phyloP scores from a whole-genome alignment of 2,888 invertebrate genomes.

The Pachydiplax longipennis region DNA sequence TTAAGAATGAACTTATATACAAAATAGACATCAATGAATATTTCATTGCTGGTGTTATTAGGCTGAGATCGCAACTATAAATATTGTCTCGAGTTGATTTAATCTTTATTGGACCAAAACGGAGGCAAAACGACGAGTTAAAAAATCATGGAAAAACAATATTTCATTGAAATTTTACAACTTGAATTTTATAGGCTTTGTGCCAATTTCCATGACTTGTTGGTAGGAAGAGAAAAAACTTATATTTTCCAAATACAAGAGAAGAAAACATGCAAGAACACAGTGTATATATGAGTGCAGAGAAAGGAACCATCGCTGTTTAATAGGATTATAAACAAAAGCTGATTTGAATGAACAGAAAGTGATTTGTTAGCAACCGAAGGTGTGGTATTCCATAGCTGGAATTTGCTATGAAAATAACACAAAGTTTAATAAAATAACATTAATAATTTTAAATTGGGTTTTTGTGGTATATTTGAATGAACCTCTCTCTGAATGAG shows the following conservation, averaged over 20 bases:
- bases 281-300: conserved; percentile 4
- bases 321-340: conserved; percentile 28
- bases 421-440: conserved; percentile 41
- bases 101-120: conserved; percentile 16
- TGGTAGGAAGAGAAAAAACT: conserved; percentile 16
- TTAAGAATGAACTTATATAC: not conserved
- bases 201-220: conserved; percentile 31
- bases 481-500: no score
- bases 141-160: not conserved
- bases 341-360: conserved; percentile 18
- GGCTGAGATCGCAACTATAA: conserved; percentile 20
- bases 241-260: conserved; percentile 31
- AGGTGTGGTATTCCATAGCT: conserved; percentile 43
- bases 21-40: conserved; percentile 11
- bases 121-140: conserved; percentile 6
- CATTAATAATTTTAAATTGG: not conserved
- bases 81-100: conserved; percentile 14
- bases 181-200: conserved; percentile 2
- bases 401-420: conserved; percentile 38
- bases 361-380: conserved; percentile 34
- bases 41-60: conserved; percentile 27
- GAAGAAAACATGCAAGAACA: not conserved
- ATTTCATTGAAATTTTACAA: conserved; percentile 21
- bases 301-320: conserved; percentile 13
- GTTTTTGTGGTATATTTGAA: not conserved